Base-by-base conservation (phyloP, 2,888 invertebrate genomes). In the Ormyrus nitidulus region DNA sequence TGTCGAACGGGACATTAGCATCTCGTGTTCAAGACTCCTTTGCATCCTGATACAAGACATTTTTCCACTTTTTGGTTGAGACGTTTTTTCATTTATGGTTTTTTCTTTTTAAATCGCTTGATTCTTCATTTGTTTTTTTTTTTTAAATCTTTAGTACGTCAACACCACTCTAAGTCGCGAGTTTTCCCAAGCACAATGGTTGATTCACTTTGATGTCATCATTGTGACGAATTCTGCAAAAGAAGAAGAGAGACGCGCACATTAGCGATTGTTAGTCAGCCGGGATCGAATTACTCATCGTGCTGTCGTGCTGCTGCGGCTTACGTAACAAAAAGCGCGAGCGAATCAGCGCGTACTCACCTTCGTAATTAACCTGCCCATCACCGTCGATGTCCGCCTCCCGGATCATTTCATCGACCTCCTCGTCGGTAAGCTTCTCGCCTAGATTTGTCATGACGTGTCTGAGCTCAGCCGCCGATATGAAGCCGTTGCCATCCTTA, bases 361-460 rank as follows among this genome's bases (percentile, higher is more conserved):
- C 97, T 94, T 97, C 97, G 92, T 98, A 98, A 94, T 98, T 98
- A 93, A 99, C 98, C 94, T 99, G 98, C 88, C 99, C 99, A 92
- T 99, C 99, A 91, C 98, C 98, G 92, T 99, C 99, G 92, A 99
- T 98, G 93, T 99, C 98, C 88, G 98, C 98, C 93, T 98, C 98
- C 92, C 97, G 94, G 92, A 99, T 98, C 98, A 99, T 99, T 93
- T 99, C 99, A 92, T 99, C 98, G 88, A 99, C 98, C 92, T 99
- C 99, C 92, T 98, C 98, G 93, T 98, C 98, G 90, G 99, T 99
- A 91, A 99, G 94, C 92, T 99, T 99, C 93, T 99, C 99, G 83
- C 99, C 99, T 89, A 99, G 95, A 94, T 99, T 99, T 93, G 99
- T 99, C 99, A 99, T 99, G 85, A 99, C 99, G 93, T 99, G 98